phyloP scores from a whole-genome alignment of 2,888 invertebrate genomes.

The Ormyrus pomaceus region DNA sequence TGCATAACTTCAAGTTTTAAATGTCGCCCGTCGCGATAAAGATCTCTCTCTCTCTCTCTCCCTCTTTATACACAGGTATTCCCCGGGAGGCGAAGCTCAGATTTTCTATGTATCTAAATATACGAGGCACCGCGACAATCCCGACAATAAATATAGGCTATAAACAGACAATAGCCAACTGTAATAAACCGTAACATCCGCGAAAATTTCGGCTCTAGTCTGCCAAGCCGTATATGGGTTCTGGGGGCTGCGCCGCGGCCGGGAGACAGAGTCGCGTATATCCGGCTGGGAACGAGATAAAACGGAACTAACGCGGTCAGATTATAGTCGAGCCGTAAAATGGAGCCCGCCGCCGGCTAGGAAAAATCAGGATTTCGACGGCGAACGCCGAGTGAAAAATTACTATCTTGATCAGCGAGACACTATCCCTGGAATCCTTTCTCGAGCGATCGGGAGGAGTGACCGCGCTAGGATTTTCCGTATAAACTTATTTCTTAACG shows the following conservation, averaged over 20 bases:
- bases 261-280: no score
- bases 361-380: not conserved
- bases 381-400: not conserved
- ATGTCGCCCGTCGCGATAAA: not conserved
- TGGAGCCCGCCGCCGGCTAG: not conserved
- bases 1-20: not conserved
- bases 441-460: no score
- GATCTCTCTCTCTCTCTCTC: not conserved
- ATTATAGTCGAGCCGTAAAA: conserved; percentile 7
- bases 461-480: no score
- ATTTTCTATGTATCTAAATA: not conserved
- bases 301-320: not conserved
- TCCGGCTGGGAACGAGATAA: no score
- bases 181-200: conserved; percentile 48
- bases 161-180: conserved; percentile 44
- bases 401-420: not conserved
- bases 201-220: conserved; percentile 26
- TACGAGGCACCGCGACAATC: not conserved
- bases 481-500: no score
- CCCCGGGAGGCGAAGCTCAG: no score
- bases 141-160: conserved; percentile 22
- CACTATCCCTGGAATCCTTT: not conserved
- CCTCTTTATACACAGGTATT: not conserved
- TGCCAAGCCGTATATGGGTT: conserved; percentile 15
- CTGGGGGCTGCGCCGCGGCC: not conserved